Evolutionary conservation across 2,888 invertebrate species (phyloP).

Genomic region (Melanophora roralis): DNA sequence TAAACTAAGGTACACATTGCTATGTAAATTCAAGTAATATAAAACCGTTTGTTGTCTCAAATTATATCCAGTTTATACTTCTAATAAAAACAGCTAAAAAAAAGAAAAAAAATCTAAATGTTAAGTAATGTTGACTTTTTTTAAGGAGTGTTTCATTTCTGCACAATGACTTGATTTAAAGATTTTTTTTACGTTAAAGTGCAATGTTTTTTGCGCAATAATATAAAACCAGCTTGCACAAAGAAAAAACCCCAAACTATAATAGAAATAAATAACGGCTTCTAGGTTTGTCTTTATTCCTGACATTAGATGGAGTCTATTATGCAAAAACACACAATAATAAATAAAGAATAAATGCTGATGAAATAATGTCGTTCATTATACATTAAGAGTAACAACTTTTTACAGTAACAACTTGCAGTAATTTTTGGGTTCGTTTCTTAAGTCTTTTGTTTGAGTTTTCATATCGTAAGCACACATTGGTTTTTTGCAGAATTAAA

Average conservation of each 20-base stretch:
- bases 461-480: not conserved
- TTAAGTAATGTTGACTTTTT: not conserved
- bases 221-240: not conserved
- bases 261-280: slow-evolving; percentile 23
- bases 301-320: not conserved
- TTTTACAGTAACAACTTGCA: not conserved
- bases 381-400: not conserved
- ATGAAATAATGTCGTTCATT: slow-evolving; percentile 3
- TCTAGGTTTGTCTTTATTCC: not conserved
- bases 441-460: slow-evolving; percentile 1
- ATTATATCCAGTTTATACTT: too few species aligned
- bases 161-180: slow-evolving; percentile 44
- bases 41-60: too few species aligned
- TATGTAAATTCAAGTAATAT: too few species aligned
- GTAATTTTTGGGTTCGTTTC: not conserved
- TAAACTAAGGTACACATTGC: too few species aligned
- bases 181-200: slow-evolving; percentile 39
- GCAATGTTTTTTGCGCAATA: not conserved
- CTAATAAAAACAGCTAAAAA: too few species aligned
- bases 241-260: not conserved
- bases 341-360: not conserved
- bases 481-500: not conserved
- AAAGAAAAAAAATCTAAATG: not conserved
- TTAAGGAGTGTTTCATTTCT: slow-evolving; percentile 39
- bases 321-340: not conserved